Base-by-base conservation (phyloP, 2,888 invertebrate species). In the Catocala sponsa region DNA sequence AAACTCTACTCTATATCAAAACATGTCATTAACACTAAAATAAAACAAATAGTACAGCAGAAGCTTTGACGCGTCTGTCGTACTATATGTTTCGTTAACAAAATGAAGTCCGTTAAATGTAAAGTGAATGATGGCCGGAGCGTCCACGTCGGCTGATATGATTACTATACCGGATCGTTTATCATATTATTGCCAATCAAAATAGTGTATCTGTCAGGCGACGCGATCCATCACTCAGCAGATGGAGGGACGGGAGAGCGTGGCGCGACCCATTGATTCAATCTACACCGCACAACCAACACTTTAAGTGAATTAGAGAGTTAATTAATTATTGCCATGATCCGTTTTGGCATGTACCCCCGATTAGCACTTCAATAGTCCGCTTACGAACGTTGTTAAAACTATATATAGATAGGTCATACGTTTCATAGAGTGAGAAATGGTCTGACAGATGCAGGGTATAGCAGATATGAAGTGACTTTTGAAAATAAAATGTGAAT, bases 121-220 rank as follows among this genome's bases (percentile, higher is more conserved):
- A 77, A 85, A 85, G 89, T 91, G 91, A 91, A 87, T 86, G 88
- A 92, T 91, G 89, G 85, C 84, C 88, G 87, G 84, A 81, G 82
- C 81, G 85, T 86, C 85, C 82, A 85, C 85, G 83, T 86, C 85
- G 88, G 87, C 87, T 89, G 90, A 91, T 91, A 86, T 89, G 88
- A 90, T 89, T 88, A 91, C 91, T 89, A 86, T 84, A 85, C 84
- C 85, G 90, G 90, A 90, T 92, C 91, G 86, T 91, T 91, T 88
- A 91, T 93, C 90, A 91, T 91, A 93, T 90, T 93, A 92, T 92
- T 92, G 94, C 94, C 94, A 94, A 94, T 94, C 94, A 94, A 94
- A 94, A 94, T 94, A 94, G 94, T 94, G 94, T 94, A 90, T 94
- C 94, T 92, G 92, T 91, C 90, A 89, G 91, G 89, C 88, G 84